Percentiles rank a stretch among this genome's conserved stretches.
These are phyloP conservation scores for Diabrotica undecimpunctata DNA, from an alignment of 1,140 invertebrate species.

Conservation along the genomic window DNA sequence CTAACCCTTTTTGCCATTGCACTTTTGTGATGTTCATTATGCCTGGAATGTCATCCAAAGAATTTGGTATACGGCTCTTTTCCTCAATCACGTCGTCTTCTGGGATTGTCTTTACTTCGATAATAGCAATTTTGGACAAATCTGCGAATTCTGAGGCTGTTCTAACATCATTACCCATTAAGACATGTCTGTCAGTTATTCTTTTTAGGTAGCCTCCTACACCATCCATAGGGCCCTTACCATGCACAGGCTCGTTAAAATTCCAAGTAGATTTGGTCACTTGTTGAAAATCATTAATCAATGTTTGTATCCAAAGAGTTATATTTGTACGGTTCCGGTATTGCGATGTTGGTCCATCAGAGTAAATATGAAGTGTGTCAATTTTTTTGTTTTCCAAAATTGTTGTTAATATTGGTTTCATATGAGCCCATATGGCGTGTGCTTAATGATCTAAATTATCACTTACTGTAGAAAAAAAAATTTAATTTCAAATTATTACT, in stretches of 20 bases:
- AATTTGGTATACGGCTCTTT: constrained; percentile 30
- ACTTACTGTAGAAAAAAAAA: constrained; percentile 44
- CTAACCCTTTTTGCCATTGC: constrained; percentile 9
- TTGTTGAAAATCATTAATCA: constrained; percentile 15
- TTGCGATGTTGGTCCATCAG: constrained; percentile 39
- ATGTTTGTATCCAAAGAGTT: constrained; percentile 33
- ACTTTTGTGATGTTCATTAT: constrained; percentile 38
- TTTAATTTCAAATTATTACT: constrained; percentile 27
- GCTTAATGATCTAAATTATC: constrained; percentile 19
- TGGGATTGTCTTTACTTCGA: constrained; percentile 25
- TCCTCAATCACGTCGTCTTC: constrained; percentile 1
- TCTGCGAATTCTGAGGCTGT: constrained; percentile 48
- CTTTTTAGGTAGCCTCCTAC: neutral
- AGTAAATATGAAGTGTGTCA: constrained; percentile 35
- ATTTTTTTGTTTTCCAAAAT: constrained; percentile 28
- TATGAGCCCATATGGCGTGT: too few species aligned
- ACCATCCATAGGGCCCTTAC: neutral
- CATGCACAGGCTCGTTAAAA: constrained; percentile 43
- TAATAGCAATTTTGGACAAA: constrained; percentile 39
- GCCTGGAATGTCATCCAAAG: constrained; percentile 19
- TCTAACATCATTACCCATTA: constrained; percentile 47
- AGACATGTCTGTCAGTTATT: neutral
- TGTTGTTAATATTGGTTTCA: constrained; percentile 6
- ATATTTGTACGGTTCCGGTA: constrained; percentile 39
- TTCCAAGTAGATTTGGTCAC: constrained; percentile 44